Evolutionary conservation across 2,113 vertebrate genomes (phyloP).

Genomic region (Muntiacus reevesi): DNA sequence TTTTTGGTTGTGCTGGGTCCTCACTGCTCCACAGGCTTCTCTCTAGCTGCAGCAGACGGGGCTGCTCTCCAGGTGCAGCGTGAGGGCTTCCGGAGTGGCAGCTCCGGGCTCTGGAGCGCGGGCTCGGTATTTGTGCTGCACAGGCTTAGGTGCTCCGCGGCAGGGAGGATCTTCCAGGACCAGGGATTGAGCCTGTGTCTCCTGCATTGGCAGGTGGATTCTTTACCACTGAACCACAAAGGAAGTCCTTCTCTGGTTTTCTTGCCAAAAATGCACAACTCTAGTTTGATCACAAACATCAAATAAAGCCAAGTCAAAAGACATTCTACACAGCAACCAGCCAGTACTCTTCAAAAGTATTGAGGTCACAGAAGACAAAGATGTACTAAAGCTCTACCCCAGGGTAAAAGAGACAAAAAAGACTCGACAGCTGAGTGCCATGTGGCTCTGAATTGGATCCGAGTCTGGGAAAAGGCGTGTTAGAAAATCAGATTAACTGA

Average conservation of each 20-base stretch:
- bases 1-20: neutral
- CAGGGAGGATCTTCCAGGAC: neutral
- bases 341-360: neutral
- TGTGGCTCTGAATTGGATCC: neutral
- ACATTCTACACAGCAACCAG: neutral
- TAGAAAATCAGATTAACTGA: neutral
- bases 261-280: neutral
- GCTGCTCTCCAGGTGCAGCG: neutral
- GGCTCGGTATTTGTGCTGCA: fast-evolving
- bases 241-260: neutral
- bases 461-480: neutral
- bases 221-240: neutral
- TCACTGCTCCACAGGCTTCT: neutral
- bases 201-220: neutral
- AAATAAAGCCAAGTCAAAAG: neutral
- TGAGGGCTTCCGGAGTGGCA: neutral
- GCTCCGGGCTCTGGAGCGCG: neutral
- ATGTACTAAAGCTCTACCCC: too few relatives aligned
- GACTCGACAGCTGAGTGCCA: fast-evolving
- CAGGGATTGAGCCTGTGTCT: neutral
- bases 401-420: neutral
- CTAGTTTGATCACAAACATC: neutral
- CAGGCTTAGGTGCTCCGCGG: neutral
- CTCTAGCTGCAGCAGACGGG: neutral
- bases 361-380: neutral